A percentile compares a stretch with the other conserved stretches of the same genome.
Conservation (phyloP, 1,140 invertebrate genomes). For the Conus betulinus region DNA sequence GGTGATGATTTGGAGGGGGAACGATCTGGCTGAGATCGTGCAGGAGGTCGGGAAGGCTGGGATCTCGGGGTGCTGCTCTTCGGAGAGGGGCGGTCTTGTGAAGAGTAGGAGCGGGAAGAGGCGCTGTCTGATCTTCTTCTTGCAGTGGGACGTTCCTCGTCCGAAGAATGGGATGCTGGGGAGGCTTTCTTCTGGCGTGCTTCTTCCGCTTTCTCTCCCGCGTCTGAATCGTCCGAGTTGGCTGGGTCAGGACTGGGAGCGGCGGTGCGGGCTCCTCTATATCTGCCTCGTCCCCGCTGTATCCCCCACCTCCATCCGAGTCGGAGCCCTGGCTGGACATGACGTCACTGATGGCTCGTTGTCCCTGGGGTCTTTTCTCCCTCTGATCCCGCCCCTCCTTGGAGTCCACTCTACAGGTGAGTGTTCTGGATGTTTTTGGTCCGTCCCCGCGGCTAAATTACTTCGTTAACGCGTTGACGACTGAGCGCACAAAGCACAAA, state of each 20-base stretch:
- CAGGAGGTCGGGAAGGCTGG: background rate
- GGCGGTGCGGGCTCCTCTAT: background rate
- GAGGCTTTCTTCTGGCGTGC: too few species aligned
- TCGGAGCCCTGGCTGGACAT: background rate
- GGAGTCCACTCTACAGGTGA: background rate
- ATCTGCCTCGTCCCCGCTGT: background rate
- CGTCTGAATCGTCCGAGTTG: background rate
- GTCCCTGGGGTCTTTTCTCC: too few species aligned
- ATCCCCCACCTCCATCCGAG: background rate
- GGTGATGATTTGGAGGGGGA: background rate
- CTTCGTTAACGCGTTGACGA: background rate
- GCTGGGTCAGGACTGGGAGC: background rate
- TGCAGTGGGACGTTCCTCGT: too few species aligned
- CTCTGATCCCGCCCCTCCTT: background rate
- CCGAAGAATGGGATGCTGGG: too few species aligned
- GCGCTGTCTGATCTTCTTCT: background rate
- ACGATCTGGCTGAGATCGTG: background rate
- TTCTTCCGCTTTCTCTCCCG: background rate
- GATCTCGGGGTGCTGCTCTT: too few species aligned
- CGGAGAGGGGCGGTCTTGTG: too few species aligned
- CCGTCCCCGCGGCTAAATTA: background rate
- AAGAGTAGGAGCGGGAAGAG: too few species aligned
- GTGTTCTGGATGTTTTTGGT: background rate
- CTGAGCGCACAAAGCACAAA: too few species aligned
- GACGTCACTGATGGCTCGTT: background rate